Base-by-base conservation (phyloP, 1,140 invertebrate species). In the Cryptotermes secundus region DNA sequence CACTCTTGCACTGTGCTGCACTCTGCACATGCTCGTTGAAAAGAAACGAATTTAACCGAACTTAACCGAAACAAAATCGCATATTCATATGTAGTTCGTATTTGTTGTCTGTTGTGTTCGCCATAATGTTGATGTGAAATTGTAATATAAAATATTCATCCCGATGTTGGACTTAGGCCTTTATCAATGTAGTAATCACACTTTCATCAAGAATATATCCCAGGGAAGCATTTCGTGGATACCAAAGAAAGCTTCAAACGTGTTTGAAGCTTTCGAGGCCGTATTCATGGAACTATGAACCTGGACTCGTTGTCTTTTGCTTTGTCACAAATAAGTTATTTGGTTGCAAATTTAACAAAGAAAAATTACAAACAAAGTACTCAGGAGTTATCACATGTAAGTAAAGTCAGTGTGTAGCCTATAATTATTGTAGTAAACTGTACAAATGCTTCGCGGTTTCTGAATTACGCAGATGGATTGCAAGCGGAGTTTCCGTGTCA, bases 251-350 rank as follows among this genome's bases (percentile, higher is more conserved):
- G 94, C 95, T 95, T 95, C 94, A 95, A 95, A 93, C 91, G 90
- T 92, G 92, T 94, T 95, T 95, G 94, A 95, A 95, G 93, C 93
- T 94, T 93, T 94, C 93, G 92, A 93, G 91, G 92, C 92, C 91
- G 92, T 91, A 92, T 96, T 95, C 94, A 97, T 96, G 95, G 96
- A 98, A 98, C 95, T 97, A 98, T 98, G 97, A 98, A 97, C 96
- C 96, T 97, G 94, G 96, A 98, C 94, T 95, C 97, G 94, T 95
- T 97, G 94, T 97, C 96, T 94, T 97, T 97, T 95, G 96, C 96
- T 93, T 95, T 98, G 94, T 96, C 96, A 93, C 96, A 98, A 95
- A 98, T 98, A 92, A 96, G 95, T 95, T 96, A 96, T 95, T 96
- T 97, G 92, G 95, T 98, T 93, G 94, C 95, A 91, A 97, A 96